Conservation (phyloP, 2,888 invertebrate species). For the Pristionchus exspectatus region DNA sequence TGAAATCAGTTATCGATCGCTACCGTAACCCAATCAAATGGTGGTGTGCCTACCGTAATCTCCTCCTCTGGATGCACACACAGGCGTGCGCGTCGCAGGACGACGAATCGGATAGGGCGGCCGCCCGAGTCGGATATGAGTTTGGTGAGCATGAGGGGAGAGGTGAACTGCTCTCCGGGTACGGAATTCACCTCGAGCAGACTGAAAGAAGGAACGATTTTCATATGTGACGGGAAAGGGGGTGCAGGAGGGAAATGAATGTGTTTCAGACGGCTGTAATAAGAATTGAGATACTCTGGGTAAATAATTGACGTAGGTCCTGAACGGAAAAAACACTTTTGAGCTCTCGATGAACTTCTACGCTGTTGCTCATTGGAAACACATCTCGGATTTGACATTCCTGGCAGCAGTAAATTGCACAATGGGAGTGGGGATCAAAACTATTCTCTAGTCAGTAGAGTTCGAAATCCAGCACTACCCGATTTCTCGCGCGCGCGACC, state of each 20-base stretch:
- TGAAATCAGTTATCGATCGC: neutral
- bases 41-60: slow-evolving; percentile 22
- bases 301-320: too few relatives aligned
- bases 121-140: slow-evolving; percentile 68
- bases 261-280: neutral
- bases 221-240: too few relatives aligned
- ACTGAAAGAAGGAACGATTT: slow-evolving; percentile 56
- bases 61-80: slow-evolving; percentile 22
- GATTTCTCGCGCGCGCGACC: too few relatives aligned
- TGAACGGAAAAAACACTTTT: too few relatives aligned
- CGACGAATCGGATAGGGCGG: slow-evolving; percentile 67
- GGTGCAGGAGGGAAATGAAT: neutral
- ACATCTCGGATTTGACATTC: neutral
- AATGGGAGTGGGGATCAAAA: neutral
- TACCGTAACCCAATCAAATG: neutral
- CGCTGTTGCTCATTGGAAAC: too few relatives aligned
- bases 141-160: slow-evolving; percentile 69
- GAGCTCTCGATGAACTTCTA: too few relatives aligned
- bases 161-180: slow-evolving; percentile 68
- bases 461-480: too few relatives aligned
- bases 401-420: neutral
- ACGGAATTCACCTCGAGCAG: slow-evolving; percentile 68
- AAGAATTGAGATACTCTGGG: too few relatives aligned
- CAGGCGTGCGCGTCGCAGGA: slow-evolving; percentile 61
- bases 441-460: neutral